Conservation (phyloP, 2,113 vertebrate genomes). For the Rousettus leschenaultii region DNA sequence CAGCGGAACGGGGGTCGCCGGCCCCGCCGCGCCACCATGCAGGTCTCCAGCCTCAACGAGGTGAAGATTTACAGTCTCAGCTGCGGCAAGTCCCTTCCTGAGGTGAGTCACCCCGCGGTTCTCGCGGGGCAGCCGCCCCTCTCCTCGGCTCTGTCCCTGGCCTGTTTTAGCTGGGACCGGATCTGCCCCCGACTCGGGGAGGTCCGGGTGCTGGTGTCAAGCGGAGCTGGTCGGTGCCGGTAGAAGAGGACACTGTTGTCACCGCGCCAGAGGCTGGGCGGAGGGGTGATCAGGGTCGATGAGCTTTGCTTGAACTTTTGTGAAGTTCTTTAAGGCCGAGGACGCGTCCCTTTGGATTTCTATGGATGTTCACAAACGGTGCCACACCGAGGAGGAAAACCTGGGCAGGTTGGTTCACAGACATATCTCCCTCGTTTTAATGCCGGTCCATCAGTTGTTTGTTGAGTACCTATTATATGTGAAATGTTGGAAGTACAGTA, state of each 20-base stretch:
- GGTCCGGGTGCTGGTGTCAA: background rate
- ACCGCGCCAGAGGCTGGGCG: background rate
- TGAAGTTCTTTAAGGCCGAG: background rate
- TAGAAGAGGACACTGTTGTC: background rate
- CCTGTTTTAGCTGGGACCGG: background rate
- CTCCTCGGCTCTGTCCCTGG: too few relatives aligned
- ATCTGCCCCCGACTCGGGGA: background rate
- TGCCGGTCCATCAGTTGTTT: background rate
- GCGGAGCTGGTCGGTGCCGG: background rate
- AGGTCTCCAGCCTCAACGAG: constrained; percentile 95
- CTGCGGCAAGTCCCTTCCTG: constrained; percentile 94
- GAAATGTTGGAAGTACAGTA: background rate
- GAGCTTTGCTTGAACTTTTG: background rate
- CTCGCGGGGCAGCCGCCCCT: background rate
- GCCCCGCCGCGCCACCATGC: constrained; percentile 81
- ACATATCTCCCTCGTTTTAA: background rate
- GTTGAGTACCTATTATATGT: background rate
- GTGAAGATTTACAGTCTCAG: constrained; percentile 99
- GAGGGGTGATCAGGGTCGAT: background rate
- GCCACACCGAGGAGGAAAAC: background rate
- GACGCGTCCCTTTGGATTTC: background rate
- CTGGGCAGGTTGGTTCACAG: background rate
- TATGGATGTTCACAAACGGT: background rate
- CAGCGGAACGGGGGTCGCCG: rapidly evolving
- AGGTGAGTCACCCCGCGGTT: constrained; percentile 84